Base-by-base conservation (phyloP, 2,113 vertebrate species). In the Fregata magnificens region DNA sequence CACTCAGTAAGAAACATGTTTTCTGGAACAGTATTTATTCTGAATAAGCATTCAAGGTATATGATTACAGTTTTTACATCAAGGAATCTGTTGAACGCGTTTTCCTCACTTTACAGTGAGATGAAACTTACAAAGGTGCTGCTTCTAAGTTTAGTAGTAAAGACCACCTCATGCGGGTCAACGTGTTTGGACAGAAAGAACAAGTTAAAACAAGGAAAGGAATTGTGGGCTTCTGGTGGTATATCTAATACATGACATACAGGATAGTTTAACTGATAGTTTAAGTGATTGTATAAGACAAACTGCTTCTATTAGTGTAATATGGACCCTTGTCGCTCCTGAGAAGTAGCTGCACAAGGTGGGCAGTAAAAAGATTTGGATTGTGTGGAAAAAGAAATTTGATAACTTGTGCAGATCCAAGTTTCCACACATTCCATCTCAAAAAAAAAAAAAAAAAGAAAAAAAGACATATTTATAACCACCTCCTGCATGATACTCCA, bases 31-130 rank as follows among this genome's bases (percentile, higher is more conserved):
- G 16, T 56, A 26, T 58, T 72, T 69, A 56, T 66, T 71, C 32
- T 78, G 42, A 71, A 12, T 17, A 59, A 79, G 12, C 7, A 28
- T 34, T 76, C 52, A 67, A 67, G 9, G 3, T 25, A 25, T 31
- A 28, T 45, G 12, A n/a, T 24, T 38, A 42, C 24, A 47, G 7
- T 29, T 72, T 86, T 91, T 49, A 38, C 17, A 55, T 38, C 16
- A 16, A 58, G 21, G 11, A 65, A 28, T 13, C 15, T 44, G 10
- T 40, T 59, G 29, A 76, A 66, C 0, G 0, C 3, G 0, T 53
- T 95, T 90, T 81, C 13, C 25, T 65, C 10, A 34, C 13, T 56
- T 36, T 61, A 66, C 7, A 49, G 9, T 52, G 34, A 73, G 62
- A 52, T 16, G 14, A 76, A 89, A 79, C 26, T 42, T 73, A 44